Conservation (phyloP, 2,113 vertebrate genomes). For the Silurus glanis region DNA sequence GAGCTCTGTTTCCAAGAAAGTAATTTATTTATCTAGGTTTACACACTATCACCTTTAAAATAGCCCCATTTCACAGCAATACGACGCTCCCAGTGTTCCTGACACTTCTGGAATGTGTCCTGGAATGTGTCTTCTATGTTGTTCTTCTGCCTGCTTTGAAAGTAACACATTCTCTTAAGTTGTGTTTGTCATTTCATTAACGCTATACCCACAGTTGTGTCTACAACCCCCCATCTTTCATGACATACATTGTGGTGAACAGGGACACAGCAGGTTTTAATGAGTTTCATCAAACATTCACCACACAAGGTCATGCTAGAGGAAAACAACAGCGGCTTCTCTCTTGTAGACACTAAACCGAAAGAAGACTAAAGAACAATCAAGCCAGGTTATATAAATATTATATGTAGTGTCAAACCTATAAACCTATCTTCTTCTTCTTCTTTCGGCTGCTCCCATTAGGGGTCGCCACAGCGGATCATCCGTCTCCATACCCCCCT, state of each 20-base stretch:
- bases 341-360: not conserved
- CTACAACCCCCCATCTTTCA: not conserved
- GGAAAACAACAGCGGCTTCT: not conserved
- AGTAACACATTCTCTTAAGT: not conserved
- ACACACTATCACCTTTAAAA: too few species aligned
- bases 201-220: not conserved
- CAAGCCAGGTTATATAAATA: not conserved
- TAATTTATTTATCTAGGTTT: too few species aligned
- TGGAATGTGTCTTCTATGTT: not conserved
- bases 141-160: not conserved
- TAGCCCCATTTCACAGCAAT: too few species aligned
- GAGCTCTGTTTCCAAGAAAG: too few species aligned
- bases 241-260: not conserved
- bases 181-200: not conserved
- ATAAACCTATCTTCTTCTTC: not conserved
- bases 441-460: too few species aligned
- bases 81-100: too few species aligned
- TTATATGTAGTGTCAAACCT: not conserved
- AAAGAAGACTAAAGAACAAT: not conserved
- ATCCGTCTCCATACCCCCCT: too few species aligned
- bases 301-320: not conserved
- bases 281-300: not conserved
- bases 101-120: too few species aligned
- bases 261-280: constrained; percentile 6
- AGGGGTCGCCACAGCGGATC: too few species aligned